phyloP scores from a whole-genome alignment of 2,888 invertebrate species.

The Cryptosula pallasiana region DNA sequence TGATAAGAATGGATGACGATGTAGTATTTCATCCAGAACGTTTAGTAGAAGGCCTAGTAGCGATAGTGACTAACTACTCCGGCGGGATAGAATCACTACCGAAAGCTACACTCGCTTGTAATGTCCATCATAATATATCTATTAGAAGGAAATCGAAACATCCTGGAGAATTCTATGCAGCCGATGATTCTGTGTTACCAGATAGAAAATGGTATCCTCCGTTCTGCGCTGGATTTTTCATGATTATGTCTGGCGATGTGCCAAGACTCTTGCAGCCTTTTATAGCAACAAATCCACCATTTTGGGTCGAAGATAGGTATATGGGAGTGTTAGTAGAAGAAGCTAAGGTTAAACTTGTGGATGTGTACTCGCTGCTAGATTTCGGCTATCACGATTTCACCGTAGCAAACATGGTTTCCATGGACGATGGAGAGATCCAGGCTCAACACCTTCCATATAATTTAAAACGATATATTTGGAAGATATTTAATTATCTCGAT shows the following conservation, averaged over 20 bases:
- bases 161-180: background rate
- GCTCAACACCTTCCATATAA: background rate
- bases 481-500: background rate
- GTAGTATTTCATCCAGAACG: background rate
- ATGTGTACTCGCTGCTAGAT: background rate
- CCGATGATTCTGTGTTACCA: background rate
- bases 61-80: background rate
- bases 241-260: background rate
- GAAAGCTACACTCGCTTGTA: background rate
- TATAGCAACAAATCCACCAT: background rate
- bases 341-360: background rate
- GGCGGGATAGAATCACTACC: background rate
- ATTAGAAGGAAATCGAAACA: background rate
- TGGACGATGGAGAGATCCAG: background rate
- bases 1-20: background rate
- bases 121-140: background rate
- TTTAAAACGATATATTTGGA: background rate
- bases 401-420: background rate
- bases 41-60: background rate
- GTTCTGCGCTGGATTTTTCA: background rate
- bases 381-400: background rate
- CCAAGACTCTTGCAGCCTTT: background rate
- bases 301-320: background rate
- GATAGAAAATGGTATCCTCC: background rate
- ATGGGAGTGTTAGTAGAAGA: background rate